Conservation (phyloP, 2,797 vertebrate genomes). For the Hemitrygon akajei region DNA sequence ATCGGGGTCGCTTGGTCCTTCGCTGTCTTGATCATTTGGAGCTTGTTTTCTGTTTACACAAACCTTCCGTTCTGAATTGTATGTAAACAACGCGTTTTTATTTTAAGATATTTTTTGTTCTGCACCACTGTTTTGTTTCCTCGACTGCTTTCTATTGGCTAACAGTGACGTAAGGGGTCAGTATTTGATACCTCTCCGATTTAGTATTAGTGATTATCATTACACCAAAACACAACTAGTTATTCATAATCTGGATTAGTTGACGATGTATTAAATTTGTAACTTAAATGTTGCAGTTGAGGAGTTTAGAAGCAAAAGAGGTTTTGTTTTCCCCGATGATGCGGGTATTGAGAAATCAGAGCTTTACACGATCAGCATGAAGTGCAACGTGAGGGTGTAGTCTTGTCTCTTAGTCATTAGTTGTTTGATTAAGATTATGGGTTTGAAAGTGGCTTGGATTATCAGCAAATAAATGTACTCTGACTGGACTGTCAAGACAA, state of each 20-base stretch:
- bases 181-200: not conserved
- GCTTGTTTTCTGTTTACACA: not conserved
- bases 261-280: not conserved
- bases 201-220: not conserved
- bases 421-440: not conserved
- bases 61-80: not conserved
- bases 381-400: not conserved
- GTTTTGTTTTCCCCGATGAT: not conserved
- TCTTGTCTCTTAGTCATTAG: not conserved
- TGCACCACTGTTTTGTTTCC: constrained; percentile 16
- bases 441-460: not conserved
- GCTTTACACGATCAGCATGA: not conserved
- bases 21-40: not conserved
- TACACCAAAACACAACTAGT: not conserved
- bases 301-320: not conserved
- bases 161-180: constrained; percentile 23
- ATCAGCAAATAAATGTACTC: not conserved
- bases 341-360: not conserved
- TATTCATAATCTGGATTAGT: not conserved
- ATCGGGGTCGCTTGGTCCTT: not conserved
- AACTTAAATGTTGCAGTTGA: not conserved
- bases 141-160: constrained; percentile 11
- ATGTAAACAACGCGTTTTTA: not conserved
- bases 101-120: not conserved
- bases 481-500: not conserved